Conservation (phyloP, 2,888 invertebrate species). For the Trachelus stipa region DNA sequence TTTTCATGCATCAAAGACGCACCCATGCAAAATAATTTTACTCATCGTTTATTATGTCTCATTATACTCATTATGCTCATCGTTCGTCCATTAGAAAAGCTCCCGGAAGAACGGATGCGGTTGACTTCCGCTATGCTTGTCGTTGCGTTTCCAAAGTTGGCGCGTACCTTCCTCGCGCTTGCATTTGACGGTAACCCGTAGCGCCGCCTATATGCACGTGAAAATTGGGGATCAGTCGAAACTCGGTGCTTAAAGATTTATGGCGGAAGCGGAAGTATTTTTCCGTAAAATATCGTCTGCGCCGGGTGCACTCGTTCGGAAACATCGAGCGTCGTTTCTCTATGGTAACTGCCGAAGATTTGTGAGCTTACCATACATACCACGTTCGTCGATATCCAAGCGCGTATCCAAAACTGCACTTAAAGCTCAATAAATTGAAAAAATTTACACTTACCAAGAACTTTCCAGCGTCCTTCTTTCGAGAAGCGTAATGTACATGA, state of each 20-base stretch:
- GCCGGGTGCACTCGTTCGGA: constrained; percentile 53
- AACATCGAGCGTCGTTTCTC: constrained; percentile 52
- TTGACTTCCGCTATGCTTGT: neutral
- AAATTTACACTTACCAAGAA: neutral
- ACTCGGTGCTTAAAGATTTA: constrained; percentile 46
- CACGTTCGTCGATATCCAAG: neutral
- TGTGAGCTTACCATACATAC: constrained; percentile 38
- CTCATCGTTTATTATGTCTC: too few species aligned
- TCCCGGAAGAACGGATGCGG: neutral
- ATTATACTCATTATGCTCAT: too few species aligned
- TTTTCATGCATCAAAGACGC: too few species aligned
- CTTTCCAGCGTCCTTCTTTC: neutral
- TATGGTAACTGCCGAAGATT: constrained; percentile 48
- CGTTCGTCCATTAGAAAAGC: neutral
- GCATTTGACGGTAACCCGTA: constrained; percentile 47
- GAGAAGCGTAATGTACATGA: neutral
- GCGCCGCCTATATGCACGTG: constrained; percentile 9
- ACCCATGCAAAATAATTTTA: too few species aligned
- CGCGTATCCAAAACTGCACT: neutral
- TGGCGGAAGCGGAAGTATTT: constrained; percentile 58
- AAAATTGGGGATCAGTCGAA: constrained; percentile 47
- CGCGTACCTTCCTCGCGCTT: constrained; percentile 28
- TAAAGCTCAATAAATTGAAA: neutral
- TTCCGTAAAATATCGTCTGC: constrained; percentile 54
- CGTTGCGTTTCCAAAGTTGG: neutral